Percentiles rank a stretch among this genome's conserved stretches.
Conservation (phyloP, 2,113 vertebrate genomes). For the Peucedramus taeniatus region DNA sequence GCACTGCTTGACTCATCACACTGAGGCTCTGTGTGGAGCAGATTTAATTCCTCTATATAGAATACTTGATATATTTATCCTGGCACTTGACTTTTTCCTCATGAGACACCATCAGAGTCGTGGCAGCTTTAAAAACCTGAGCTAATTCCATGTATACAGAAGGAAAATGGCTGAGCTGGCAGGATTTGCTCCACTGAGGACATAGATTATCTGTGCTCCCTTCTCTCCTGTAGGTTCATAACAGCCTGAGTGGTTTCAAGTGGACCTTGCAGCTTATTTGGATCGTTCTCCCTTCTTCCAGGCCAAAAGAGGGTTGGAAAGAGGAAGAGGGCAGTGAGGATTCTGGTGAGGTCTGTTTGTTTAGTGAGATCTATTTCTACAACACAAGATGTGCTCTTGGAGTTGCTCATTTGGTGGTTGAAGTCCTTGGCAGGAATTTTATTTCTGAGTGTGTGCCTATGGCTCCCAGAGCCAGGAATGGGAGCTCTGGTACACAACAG, state of each 20-base stretch:
- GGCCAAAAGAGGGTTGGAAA: background rate
- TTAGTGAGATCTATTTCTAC: background rate
- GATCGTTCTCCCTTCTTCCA: background rate
- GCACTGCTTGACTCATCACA: slow-evolving; percentile 40
- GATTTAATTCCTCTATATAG: slow-evolving; percentile 39
- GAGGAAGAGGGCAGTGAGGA: background rate
- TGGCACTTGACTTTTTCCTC: slow-evolving; percentile 49
- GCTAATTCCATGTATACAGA: slow-evolving; percentile 37
- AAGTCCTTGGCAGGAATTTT: background rate
- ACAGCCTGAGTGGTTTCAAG: background rate
- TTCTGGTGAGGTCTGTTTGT: background rate
- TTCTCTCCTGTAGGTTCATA: background rate
- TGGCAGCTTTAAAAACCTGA: slow-evolving; percentile 35
- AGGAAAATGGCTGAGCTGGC: slow-evolving; percentile 20
- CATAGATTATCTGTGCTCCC: background rate
- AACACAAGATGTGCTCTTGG: background rate
- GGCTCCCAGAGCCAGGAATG: background rate
- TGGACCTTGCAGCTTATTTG: background rate
- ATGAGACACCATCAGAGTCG: slow-evolving; percentile 3
- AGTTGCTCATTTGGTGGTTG: background rate
- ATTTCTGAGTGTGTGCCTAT: background rate
- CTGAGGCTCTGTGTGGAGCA: background rate
- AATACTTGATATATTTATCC: slow-evolving; percentile 49
- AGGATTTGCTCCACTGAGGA: slow-evolving; percentile 11
- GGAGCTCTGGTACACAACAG: background rate